Evolutionary conservation across 2,888 invertebrate genomes (phyloP).

Genomic region (Ophioninae sp.): DNA sequence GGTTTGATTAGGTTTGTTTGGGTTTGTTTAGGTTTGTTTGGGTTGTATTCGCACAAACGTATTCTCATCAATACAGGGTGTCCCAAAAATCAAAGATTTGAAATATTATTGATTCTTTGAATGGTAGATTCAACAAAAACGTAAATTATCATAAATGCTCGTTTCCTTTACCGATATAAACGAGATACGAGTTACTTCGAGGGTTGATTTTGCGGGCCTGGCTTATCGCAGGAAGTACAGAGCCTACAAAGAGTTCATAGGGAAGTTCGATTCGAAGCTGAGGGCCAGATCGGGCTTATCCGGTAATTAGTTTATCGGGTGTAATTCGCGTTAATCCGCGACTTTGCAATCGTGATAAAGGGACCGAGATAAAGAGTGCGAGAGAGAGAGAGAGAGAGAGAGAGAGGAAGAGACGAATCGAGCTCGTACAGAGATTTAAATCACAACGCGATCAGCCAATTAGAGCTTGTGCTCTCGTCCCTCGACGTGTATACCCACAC

Average conservation of each 20-base stretch:
- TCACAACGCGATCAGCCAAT: constrained; percentile 74
- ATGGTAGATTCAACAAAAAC: no score
- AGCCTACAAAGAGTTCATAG: background rate
- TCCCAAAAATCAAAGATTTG: no score
- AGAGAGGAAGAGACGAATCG: constrained; percentile 26
- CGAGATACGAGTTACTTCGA: no score
- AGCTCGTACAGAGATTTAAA: constrained; percentile 71
- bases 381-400: constrained; percentile 6
- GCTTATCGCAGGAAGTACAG: background rate
- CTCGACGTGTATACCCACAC: constrained; percentile 23
- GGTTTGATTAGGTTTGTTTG: no score
- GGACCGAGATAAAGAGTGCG: constrained; percentile 7
- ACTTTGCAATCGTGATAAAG: constrained; percentile 58
- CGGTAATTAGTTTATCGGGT: constrained; percentile 76
- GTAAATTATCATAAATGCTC: no score
- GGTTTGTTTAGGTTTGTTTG: no score
- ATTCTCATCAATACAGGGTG: no score
- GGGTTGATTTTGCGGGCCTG: no score
- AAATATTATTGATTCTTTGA: no score
- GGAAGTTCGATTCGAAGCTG: constrained; percentile 37
- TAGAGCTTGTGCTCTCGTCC: constrained; percentile 65
- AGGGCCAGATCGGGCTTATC: constrained; percentile 65
- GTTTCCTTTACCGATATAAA: no score
- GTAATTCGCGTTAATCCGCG: constrained; percentile 74
- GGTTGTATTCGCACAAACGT: no score